Base-by-base conservation (phyloP, 1,140 invertebrate species). In the Charaxes varanes region DNA sequence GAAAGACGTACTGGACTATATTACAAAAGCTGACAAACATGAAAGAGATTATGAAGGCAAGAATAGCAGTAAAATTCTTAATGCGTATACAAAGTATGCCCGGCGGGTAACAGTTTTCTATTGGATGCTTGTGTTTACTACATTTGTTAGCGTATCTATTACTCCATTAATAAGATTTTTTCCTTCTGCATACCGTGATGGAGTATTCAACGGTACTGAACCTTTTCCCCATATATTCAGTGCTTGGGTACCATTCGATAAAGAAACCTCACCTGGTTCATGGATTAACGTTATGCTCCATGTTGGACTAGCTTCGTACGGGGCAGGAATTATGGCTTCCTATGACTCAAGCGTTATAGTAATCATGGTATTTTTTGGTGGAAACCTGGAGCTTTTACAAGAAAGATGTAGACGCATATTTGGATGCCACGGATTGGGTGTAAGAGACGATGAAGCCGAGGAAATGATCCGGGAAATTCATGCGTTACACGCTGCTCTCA, bases 181-280 rank as follows among this genome's bases (percentile, higher is more conserved):
- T 6, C 58, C 65, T 0, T 74, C 70, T 4, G 14, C 52, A 2
- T 71, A 63, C 15, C 48, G 68, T 7, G 56, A 71, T 27, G 54
- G 52, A n/a, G 21, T 74, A 4, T 40, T 22, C 4, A 76, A 73
- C 47, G 73, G 66, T n/a, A 64, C 58, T 4, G 77, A 77, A 40
- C 15, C 27, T 0, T 81, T 77, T 44, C 67, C 72, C 6, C 77
- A 79, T 17, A 77, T 81, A 18, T 73, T 76, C 18, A 77, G 67
- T 31, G 67, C 72, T 11, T 81, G 72, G 68, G 53, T 68, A 41
- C 77, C 77, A 0, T 62, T 70, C 32, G 61, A 81, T 40, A 77
- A 76, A 37, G 52, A 73, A 17, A 46, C 54, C 13, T 67, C 52
- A 0, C 72, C 77, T 12, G 72, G 68, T 1, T 53, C 34, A 15